Evolutionary conservation across 1,140 invertebrate species (phyloP), one percentile per base, ranked within the genome.

Genomic region (Caenorhabditis latens): DNA sequence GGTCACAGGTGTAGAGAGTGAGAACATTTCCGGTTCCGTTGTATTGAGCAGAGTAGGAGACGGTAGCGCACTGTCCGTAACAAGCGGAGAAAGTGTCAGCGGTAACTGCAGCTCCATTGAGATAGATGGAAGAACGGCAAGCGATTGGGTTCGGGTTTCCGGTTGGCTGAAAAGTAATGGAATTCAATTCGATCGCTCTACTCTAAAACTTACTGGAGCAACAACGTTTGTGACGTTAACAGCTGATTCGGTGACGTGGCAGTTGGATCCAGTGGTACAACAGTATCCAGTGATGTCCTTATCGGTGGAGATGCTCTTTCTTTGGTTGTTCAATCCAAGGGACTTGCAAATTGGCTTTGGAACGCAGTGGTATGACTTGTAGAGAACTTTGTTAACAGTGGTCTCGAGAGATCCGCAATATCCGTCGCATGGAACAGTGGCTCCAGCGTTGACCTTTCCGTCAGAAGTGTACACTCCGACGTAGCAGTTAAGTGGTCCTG

Each of bases 1-100:
- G 79, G 46, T 83, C 79, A 65, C 79, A 87, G 75, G 87, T 86
- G 84, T 87, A 84, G 42, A 85, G 48, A 40, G 79, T 87, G 55
- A 65, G 48, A 19, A 13, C 19, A 6, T 83, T 16, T 42, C 16
- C 24, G n/a, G n/a, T 16, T 40, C 46, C 61, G n/a, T 87, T 86
- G 65, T 82, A 43, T 32, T 9, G 88, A 11, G 55, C 53, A 53
- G 65, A 24, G 85, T 79, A 79, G 7, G 85, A 43, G 50, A 88
- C 48, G 48, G 53, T 42, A 21, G 75, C 87, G 40, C 87, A 88
- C 24, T 87, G 32, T 46, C 87, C 87, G 42, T 48, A 48, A 71
- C 87, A 88, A 43, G 55, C 85, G 24, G 43, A 21, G 58, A 24
- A 83, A 24, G 43, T n/a, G n/a, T 24, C 50, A 61, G 48, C 84